A percentile compares a stretch with the other conserved stretches of the same genome.
Conservation (phyloP, 2,888 invertebrate species). For the Diploptera punctata region DNA sequence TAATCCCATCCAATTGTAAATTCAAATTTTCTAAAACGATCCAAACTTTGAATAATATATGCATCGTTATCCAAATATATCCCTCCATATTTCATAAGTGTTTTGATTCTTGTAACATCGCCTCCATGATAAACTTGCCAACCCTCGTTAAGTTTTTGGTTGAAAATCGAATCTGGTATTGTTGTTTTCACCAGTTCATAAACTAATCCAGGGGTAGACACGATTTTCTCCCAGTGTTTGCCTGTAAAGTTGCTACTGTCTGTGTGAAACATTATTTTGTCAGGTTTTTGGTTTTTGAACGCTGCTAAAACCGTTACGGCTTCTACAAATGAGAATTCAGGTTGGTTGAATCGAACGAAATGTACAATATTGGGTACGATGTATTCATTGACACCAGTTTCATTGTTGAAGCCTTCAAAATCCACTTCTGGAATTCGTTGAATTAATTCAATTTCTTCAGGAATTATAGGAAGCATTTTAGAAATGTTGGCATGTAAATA, state of each 20-base stretch:
- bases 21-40: constrained; percentile 51
- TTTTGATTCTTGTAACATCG: constrained; percentile 52
- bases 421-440: too few relatives aligned
- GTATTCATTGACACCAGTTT: not conserved
- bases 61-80: constrained; percentile 53
- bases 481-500: too few relatives aligned
- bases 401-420: too few relatives aligned
- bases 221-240: constrained; percentile 45
- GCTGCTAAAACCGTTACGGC: not conserved
- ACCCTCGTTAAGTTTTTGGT: constrained; percentile 50
- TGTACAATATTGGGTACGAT: constrained; percentile 1
- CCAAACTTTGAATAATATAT: constrained; percentile 50
- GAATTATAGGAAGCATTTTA: too few relatives aligned
- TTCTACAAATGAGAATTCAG: not conserved
- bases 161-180: constrained; percentile 46
- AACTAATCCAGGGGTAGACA: not conserved
- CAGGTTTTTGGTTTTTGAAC: constrained; percentile 47
- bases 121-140: constrained; percentile 51
- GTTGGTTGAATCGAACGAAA: not conserved
- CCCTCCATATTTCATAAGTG: constrained; percentile 52
- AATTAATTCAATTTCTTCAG: too few relatives aligned
- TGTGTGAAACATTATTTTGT: constrained; percentile 50
- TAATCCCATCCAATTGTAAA: constrained; percentile 52
- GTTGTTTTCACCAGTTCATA: not conserved
- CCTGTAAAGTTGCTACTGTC: constrained; percentile 46